These are phyloP conservation scores for Oncorhynchus clarkii DNA, from an alignment of 2,113 vertebrate genomes.

Conservation along the genomic window DNA sequence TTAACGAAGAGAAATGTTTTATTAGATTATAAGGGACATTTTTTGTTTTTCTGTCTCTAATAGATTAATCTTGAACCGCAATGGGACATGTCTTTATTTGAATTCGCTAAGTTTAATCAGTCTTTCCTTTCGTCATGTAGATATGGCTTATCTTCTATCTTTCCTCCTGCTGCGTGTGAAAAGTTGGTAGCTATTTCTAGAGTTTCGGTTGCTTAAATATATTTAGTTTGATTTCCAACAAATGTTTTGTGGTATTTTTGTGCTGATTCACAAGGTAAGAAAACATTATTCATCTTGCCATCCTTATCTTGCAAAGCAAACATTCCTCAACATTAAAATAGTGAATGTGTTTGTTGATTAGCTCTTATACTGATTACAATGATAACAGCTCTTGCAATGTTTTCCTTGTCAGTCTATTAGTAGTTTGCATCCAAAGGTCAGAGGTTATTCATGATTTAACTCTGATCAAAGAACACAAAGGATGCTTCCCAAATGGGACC, in stretches of 20 bases:
- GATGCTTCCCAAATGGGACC: too few relatives aligned
- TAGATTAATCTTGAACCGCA: conserved; percentile 51
- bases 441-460: conserved; percentile 32
- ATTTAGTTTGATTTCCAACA: background rate
- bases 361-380: background rate
- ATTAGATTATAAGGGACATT: conserved; percentile 28
- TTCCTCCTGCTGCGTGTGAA: background rate
- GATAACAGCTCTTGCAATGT: conserved; percentile 10
- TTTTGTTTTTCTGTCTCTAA: conserved; percentile 35
- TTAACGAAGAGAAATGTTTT: conserved; percentile 55
- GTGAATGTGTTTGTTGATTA: conserved; percentile 3
- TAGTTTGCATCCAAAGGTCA: conserved; percentile 30
- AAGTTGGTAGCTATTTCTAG: background rate
- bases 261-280: too few relatives aligned
- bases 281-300: too few relatives aligned
- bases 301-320: too few relatives aligned
- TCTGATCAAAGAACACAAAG: conserved; percentile 40
- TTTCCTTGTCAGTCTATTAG: conserved; percentile 3
- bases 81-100: conserved; percentile 52
- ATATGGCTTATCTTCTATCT: background rate
- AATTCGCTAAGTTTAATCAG: conserved; percentile 63
- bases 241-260: too few relatives aligned
- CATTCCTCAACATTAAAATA: too few relatives aligned
- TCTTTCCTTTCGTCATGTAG: conserved; percentile 47
- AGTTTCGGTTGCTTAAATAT: background rate